Evolutionary conservation across 1,140 invertebrate genomes (phyloP).

Genomic region (Leptonema lineaticorne): DNA sequence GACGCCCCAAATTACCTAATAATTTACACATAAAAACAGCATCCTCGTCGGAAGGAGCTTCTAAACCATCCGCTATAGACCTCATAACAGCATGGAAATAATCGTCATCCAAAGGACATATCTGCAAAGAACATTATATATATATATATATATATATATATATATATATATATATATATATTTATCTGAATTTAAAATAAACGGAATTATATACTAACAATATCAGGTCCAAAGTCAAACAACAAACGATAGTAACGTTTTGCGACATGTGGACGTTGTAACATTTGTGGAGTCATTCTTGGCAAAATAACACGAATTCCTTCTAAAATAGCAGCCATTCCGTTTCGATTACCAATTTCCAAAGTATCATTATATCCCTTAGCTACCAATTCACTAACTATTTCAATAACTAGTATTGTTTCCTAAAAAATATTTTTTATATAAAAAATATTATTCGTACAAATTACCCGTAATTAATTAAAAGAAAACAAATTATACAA

Average conservation of each 20-base stretch:
- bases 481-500: neutral
- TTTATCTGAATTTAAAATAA: conserved; percentile 8
- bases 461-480: neutral
- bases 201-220: conserved; percentile 27
- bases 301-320: conserved; percentile 32
- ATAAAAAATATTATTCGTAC: neutral
- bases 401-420: conserved; percentile 35
- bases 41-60: conserved; percentile 20
- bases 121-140: conserved; percentile 24
- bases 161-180: neutral
- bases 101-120: conserved; percentile 37
- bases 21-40: conserved; percentile 35
- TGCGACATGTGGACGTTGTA: conserved; percentile 32
- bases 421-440: conserved; percentile 38
- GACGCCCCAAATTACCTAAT: conserved; percentile 26
- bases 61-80: conserved; percentile 33
- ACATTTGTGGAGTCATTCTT: conserved; percentile 30
- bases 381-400: conserved; percentile 31
- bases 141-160: neutral
- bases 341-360: conserved; percentile 22
- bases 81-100: conserved; percentile 33
- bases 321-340: conserved; percentile 15
- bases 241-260: conserved; percentile 37
- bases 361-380: conserved; percentile 28
- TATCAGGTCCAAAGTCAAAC: conserved; percentile 36